These are phyloP conservation scores for Zaprionus ghesquierei DNA, from an alignment of 1,140 invertebrate species.

Conservation along the genomic window DNA sequence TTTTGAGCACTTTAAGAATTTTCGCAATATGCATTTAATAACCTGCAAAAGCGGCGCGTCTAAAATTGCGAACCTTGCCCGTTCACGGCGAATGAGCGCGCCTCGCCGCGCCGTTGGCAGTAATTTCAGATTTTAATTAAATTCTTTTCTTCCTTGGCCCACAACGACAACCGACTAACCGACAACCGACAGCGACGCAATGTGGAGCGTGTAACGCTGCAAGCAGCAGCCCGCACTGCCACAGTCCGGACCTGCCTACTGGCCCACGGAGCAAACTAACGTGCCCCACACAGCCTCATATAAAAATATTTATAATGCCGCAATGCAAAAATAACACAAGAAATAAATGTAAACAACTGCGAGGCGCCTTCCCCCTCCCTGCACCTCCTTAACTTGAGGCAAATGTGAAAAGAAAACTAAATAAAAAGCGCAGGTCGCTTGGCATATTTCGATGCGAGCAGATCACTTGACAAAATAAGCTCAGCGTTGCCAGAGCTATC, in stretches of 20 bases:
- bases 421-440: background rate
- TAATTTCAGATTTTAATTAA: slow-evolving; percentile 80
- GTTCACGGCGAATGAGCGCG: slow-evolving; percentile 37
- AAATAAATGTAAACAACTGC: slow-evolving; percentile 34
- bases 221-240: slow-evolving; percentile 35
- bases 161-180: too few relatives aligned
- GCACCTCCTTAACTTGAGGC: background rate
- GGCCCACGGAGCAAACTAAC: background rate
- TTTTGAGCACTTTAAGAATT: slow-evolving; percentile 31
- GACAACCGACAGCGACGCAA: too few relatives aligned
- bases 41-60: slow-evolving; percentile 39
- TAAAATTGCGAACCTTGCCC: slow-evolving; percentile 61
- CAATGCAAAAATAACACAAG: slow-evolving; percentile 38
- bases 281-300: slow-evolving; percentile 7
- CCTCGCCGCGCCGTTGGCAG: slow-evolving; percentile 63
- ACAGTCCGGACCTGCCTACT: background rate
- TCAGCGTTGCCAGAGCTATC: background rate
- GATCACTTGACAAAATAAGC: slow-evolving; percentile 12
- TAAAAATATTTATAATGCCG: slow-evolving; percentile 45
- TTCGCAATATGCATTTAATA: slow-evolving; percentile 39
- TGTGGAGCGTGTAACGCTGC: slow-evolving; percentile 20
- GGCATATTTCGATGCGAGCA: background rate
- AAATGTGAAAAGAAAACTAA: slow-evolving; percentile 9
- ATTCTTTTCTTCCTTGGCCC: slow-evolving; percentile 64
- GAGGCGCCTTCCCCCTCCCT: background rate